A percentile compares a stretch with the other conserved stretches of the same genome.
Conservation (phyloP, 2,888 invertebrate species). For the Limnephilus auricula region DNA sequence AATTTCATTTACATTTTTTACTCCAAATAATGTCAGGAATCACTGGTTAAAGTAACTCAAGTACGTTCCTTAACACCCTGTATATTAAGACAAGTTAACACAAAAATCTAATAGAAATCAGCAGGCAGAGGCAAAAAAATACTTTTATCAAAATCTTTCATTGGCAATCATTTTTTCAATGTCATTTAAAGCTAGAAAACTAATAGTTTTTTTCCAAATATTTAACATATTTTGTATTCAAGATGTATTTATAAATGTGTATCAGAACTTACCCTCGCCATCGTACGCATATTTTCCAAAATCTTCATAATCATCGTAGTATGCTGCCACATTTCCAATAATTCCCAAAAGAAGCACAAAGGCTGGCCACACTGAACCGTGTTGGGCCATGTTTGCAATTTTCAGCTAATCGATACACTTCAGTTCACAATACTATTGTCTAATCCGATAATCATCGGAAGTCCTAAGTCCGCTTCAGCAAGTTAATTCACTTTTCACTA, state of each 20-base stretch:
- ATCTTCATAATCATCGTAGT: constrained; percentile 51
- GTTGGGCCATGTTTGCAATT: constrained; percentile 31
- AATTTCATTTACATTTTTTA: no score
- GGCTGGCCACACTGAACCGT: constrained; percentile 33
- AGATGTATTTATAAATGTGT: neutral
- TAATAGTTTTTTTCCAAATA: no score
- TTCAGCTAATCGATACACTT: neutral
- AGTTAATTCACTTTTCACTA: neutral
- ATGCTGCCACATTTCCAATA: constrained; percentile 11
- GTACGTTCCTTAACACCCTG: no score
- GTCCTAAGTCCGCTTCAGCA: neutral
- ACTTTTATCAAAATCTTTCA: no score
- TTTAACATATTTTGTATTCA: no score
- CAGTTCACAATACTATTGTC: constrained; percentile 1
- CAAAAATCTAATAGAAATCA: no score
- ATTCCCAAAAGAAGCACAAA: constrained; percentile 24
- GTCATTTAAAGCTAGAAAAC: no score
- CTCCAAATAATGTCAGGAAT: no score
- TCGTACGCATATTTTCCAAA: constrained; percentile 46
- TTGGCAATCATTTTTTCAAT: no score
- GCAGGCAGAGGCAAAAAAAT: no score
- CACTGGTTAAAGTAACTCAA: no score
- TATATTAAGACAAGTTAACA: no score
- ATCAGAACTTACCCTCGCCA: constrained; percentile 47
- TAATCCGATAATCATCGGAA: neutral